These are phyloP conservation scores for Sanderia malayensis DNA, from an alignment of 30 jellyfish, hydroid and myxozoan species.

Conservation along the genomic window DNA sequence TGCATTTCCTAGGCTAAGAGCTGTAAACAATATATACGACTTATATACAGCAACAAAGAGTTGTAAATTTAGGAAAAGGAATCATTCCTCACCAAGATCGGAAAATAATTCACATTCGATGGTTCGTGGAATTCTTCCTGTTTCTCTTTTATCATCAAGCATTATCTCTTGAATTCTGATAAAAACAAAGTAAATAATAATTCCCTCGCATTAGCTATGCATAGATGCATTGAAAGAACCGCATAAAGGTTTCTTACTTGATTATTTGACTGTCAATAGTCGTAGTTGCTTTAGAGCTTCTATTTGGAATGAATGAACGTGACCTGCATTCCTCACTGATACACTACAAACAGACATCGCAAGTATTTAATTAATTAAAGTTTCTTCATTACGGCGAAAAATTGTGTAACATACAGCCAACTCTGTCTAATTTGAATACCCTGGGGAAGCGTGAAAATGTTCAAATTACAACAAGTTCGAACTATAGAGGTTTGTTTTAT, in stretches of 20 bases:
- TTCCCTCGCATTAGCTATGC: too few species aligned
- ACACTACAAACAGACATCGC: conserved; percentile 64
- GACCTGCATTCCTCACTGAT: conserved; percentile 70
- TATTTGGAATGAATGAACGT: conserved; percentile 56
- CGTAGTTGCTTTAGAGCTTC: conserved; percentile 68
- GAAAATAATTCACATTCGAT: conserved; percentile 88
- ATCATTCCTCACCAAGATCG: conserved; percentile 89
- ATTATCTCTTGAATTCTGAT: conserved; percentile 86
- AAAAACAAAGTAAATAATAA: background rate
- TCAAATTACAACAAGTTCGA: too few species aligned
- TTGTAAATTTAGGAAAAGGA: too few species aligned
- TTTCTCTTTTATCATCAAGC: conserved; percentile 87
- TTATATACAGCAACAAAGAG: too few species aligned
- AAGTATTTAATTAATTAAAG: too few species aligned
- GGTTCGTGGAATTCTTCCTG: conserved; percentile 97
- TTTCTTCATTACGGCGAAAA: background rate
- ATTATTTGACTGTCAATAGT: conserved; percentile 85
- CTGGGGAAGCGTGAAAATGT: too few species aligned
- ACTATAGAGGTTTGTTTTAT: too few species aligned
- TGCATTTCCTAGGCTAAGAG: too few species aligned
- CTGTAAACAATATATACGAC: too few species aligned
- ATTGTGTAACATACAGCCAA: background rate
- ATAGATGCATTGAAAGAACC: too few species aligned
- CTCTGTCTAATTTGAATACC: background rate
- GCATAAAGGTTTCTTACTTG: too few species aligned